Conservation (phyloP, 2,797 vertebrate species). For the Onychomys leucogaster region DNA sequence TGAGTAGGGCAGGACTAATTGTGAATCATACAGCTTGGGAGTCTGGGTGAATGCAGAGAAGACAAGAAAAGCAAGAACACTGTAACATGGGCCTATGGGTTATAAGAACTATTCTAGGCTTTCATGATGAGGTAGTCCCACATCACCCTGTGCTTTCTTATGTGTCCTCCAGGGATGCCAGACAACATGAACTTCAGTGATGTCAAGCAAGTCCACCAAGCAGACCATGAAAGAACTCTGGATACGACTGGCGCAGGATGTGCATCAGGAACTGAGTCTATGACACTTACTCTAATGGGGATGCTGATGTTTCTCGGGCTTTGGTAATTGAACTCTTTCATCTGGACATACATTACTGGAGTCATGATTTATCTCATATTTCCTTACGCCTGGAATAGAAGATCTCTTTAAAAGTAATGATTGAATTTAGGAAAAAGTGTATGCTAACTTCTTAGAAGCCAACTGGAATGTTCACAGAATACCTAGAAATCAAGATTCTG, state of each 20-base stretch:
- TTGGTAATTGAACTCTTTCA: conserved; percentile 86
- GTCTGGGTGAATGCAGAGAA: conserved; percentile 50
- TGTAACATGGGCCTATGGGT: neutral
- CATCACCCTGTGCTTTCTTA: conserved; percentile 77
- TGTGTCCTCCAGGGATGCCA: conserved; percentile 90
- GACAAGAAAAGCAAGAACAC: neutral
- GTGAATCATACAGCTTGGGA: conserved; percentile 42
- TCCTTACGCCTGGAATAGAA: conserved; percentile 54
- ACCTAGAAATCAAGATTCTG: neutral
- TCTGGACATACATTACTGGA: neutral
- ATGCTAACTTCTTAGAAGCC: conserved; percentile 67
- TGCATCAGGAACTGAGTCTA: conserved; percentile 67
- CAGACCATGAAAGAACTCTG: conserved; percentile 80
- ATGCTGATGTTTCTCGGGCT: conserved; percentile 83
- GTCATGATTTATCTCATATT: conserved; percentile 1
- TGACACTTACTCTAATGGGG: conserved; percentile 85
- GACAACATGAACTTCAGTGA: conserved; percentile 89
- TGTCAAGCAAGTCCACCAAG: conserved; percentile 88
- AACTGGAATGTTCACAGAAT: conserved; percentile 58
- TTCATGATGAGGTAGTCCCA: conserved; percentile 48
- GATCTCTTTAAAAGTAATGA: conserved; percentile 47
- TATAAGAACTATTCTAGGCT: conserved; percentile 63
- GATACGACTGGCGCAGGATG: conserved; percentile 84
- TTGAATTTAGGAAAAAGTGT: conserved; percentile 67
- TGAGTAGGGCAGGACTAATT: neutral